These are phyloP conservation scores for Fulmarus glacialis DNA, from an alignment of 2,113 vertebrate species.

Conservation along the genomic window DNA sequence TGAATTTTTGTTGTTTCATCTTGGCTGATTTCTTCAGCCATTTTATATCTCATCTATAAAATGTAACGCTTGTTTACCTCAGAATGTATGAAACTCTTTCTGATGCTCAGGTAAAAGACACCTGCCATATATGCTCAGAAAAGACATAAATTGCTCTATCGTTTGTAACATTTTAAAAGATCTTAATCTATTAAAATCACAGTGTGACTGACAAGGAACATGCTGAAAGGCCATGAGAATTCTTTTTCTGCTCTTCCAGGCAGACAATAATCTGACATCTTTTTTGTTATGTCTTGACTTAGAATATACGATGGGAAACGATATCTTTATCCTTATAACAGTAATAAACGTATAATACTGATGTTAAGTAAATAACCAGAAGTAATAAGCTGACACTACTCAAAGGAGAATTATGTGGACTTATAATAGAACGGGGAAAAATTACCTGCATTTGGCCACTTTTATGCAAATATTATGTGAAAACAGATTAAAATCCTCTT, in stretches of 20 bases:
- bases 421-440: rapidly evolving
- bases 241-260: slow-evolving; percentile 39
- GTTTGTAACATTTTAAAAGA: slow-evolving; percentile 42
- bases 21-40: neutral
- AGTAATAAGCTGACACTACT: neutral
- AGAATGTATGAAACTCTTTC: neutral
- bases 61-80: slow-evolving; percentile 5
- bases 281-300: slow-evolving; percentile 43
- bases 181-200: slow-evolving; percentile 55
- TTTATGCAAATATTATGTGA: neutral
- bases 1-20: neutral
- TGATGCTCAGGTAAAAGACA: slow-evolving; percentile 53
- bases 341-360: neutral
- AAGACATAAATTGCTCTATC: slow-evolving; percentile 49
- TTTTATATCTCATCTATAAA: neutral
- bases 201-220: slow-evolving; percentile 55
- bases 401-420: neutral
- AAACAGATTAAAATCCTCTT: neutral
- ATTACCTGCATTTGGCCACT: neutral
- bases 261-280: slow-evolving; percentile 45
- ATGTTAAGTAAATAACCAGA: neutral
- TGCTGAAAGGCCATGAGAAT: slow-evolving; percentile 36
- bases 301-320: neutral
- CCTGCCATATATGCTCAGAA: slow-evolving; percentile 32
- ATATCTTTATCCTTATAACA: neutral